phyloP scores from a whole-genome alignment of 1,140 invertebrate genomes.

The Heliothis virescens region DNA sequence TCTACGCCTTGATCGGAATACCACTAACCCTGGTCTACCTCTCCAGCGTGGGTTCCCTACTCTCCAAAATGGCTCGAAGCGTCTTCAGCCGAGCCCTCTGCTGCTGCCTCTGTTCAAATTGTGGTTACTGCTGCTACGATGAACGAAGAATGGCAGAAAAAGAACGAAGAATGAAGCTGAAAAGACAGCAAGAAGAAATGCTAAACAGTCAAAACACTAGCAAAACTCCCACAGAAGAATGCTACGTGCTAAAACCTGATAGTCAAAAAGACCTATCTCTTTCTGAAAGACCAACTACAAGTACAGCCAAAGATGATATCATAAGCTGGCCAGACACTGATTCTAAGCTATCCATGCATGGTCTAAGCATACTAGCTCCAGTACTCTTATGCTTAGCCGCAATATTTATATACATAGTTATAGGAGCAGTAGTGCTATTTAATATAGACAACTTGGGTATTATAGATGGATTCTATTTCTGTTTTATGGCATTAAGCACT shows the following conservation, averaged over 20 bases:
- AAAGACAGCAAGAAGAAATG: slow-evolving; percentile 92
- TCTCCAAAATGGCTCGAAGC: slow-evolving; percentile 95
- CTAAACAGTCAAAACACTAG: slow-evolving; percentile 88
- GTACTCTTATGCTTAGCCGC: slow-evolving; percentile 92
- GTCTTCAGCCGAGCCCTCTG: slow-evolving; percentile 94
- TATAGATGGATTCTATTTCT: slow-evolving; percentile 97
- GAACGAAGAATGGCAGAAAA: slow-evolving; percentile 94
- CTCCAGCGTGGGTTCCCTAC: slow-evolving; percentile 93
- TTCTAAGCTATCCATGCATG: slow-evolving; percentile 91
- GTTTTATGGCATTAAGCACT: slow-evolving; percentile 97
- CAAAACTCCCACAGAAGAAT: slow-evolving; percentile 88
- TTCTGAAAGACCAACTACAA: slow-evolving; percentile 78
- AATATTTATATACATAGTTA: slow-evolving; percentile 94
- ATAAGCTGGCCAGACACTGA: slow-evolving; percentile 88
- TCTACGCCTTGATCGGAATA: slow-evolving; percentile 96
- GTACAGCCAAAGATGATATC: slow-evolving; percentile 80
- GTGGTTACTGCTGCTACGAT: slow-evolving; percentile 95
- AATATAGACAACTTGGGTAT: slow-evolving; percentile 94
- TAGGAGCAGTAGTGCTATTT: slow-evolving; percentile 95
- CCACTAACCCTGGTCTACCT: slow-evolving; percentile 96
- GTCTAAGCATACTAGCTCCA: slow-evolving; percentile 92
- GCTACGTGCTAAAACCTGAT: slow-evolving; percentile 89
- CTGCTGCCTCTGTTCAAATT: slow-evolving; percentile 94
- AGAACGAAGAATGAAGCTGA: slow-evolving; percentile 92
- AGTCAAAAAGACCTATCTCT: slow-evolving; percentile 81